A percentile compares a stretch with the other conserved stretches of the same genome.
phyloP scores from a whole-genome alignment of 2,888 invertebrate genomes.

The Papilio gigon region DNA sequence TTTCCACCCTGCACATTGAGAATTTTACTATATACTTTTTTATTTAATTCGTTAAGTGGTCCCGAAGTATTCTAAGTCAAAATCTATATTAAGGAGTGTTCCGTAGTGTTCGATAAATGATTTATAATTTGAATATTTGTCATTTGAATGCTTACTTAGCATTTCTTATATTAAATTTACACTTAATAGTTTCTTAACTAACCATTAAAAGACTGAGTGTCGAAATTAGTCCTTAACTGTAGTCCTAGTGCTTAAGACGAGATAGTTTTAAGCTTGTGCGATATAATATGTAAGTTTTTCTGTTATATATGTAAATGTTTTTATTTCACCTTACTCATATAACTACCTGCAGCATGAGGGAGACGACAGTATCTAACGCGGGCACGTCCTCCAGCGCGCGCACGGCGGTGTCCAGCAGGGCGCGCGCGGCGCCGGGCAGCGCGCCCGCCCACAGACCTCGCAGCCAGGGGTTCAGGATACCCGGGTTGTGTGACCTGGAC shows the following conservation, averaged over 20 bases:
- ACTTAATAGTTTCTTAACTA: too few species aligned
- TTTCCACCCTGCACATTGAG: slow-evolving; percentile 52
- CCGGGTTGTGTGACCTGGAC: slow-evolving; percentile 6
- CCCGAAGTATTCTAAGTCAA: not conserved
- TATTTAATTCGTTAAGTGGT: not conserved
- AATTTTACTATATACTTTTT: too few species aligned
- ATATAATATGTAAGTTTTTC: not conserved
- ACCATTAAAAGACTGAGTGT: too few species aligned
- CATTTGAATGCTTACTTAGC: too few species aligned
- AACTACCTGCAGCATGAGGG: slow-evolving; percentile 53
- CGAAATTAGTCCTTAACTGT: too few species aligned
- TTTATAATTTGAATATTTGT: too few species aligned
- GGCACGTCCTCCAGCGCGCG: slow-evolving; percentile 54
- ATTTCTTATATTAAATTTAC: too few species aligned
- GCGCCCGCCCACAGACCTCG: slow-evolving; percentile 58
- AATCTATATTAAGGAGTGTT: too few species aligned
- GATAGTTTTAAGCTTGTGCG: not conserved
- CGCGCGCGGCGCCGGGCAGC: slow-evolving; percentile 46
- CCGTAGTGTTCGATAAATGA: too few species aligned
- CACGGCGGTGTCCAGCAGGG: slow-evolving; percentile 53
- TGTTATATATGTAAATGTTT: not conserved
- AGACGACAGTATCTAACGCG: slow-evolving; percentile 52
- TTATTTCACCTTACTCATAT: not conserved
- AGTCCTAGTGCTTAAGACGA: not conserved
- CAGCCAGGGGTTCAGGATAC: slow-evolving; percentile 60